Evolutionary conservation across 2,797 vertebrate genomes (phyloP).

Genomic region (Squalus acanthias): DNA sequence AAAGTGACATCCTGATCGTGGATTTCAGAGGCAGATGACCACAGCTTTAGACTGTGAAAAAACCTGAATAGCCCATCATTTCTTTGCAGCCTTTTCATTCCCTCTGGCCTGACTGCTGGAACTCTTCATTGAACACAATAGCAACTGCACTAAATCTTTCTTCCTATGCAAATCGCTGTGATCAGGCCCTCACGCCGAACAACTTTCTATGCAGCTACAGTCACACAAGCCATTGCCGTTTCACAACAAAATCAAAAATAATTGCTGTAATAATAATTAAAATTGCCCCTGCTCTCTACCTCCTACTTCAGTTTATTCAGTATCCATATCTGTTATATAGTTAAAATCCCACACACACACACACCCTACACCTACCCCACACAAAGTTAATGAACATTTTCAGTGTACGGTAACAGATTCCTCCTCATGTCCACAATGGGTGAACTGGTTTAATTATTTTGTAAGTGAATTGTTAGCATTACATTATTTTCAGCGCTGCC

Average conservation of each 20-base stretch:
- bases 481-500: neutral
- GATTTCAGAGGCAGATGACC: slow-evolving; percentile 73
- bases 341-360: neutral
- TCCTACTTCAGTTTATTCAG: neutral
- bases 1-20: slow-evolving; percentile 82
- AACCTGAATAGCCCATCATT: slow-evolving; percentile 86
- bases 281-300: neutral
- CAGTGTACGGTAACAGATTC: neutral
- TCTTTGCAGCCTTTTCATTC: slow-evolving; percentile 76
- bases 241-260: slow-evolving; percentile 27
- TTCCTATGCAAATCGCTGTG: slow-evolving; percentile 91
- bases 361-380: neutral
- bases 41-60: slow-evolving; percentile 68
- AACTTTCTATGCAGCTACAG: slow-evolving; percentile 43
- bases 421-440: neutral
- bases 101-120: slow-evolving; percentile 79
- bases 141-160: slow-evolving; percentile 91
- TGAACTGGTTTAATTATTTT: neutral
- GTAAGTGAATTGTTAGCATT: neutral
- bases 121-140: slow-evolving; percentile 90
- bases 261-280: slow-evolving; percentile 14
- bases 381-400: slow-evolving; percentile 21
- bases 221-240: neutral
- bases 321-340: neutral
- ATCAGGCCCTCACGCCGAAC: slow-evolving; percentile 67